Conservation (phyloP, 2,888 invertebrate genomes). For the Drosophila anomalipes region DNA sequence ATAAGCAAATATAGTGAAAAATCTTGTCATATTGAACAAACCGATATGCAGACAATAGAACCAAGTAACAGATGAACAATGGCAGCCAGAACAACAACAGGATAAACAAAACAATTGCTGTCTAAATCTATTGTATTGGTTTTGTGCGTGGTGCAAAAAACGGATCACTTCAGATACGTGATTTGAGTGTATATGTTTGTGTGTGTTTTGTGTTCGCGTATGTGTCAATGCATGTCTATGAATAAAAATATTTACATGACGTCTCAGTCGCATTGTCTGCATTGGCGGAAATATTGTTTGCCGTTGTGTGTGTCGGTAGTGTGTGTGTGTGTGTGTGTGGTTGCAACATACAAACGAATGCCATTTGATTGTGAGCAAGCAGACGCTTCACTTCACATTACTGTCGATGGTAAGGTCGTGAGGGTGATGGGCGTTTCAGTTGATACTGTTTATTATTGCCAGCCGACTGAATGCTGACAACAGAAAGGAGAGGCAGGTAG, state of each 20-base stretch:
- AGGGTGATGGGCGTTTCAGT: conserved; percentile 51
- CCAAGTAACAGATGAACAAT: conserved; percentile 43
- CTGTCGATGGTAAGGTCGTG: conserved; percentile 39
- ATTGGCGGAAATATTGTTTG: conserved; percentile 71
- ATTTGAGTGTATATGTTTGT: conserved; percentile 2
- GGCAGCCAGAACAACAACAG: conserved; percentile 41
- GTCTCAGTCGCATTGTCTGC: conserved; percentile 69
- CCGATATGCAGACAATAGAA: conserved; percentile 46
- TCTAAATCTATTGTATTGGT: conserved; percentile 75
- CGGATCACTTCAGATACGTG: conserved; percentile 66
- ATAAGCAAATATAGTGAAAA: conserved; percentile 24
- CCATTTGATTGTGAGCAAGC: conserved; percentile 63
- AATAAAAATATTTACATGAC: conserved; percentile 68
- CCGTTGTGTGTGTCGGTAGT: conserved; percentile 16
- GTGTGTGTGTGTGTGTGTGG: conserved; percentile 13
- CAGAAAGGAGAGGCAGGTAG: background rate
- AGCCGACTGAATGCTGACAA: conserved; percentile 56
- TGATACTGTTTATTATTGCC: conserved; percentile 73
- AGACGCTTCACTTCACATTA: conserved; percentile 75
- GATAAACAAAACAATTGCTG: conserved; percentile 72
- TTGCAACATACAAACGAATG: conserved; percentile 33
- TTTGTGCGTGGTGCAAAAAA: conserved; percentile 58
- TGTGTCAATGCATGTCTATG: conserved; percentile 71
- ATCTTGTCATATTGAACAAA: conserved; percentile 45
- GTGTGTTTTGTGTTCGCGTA: conserved; percentile 16